These are phyloP conservation scores for Apotomis turbidana DNA, from an alignment of 2,888 invertebrate genomes.

Conservation along the genomic window DNA sequence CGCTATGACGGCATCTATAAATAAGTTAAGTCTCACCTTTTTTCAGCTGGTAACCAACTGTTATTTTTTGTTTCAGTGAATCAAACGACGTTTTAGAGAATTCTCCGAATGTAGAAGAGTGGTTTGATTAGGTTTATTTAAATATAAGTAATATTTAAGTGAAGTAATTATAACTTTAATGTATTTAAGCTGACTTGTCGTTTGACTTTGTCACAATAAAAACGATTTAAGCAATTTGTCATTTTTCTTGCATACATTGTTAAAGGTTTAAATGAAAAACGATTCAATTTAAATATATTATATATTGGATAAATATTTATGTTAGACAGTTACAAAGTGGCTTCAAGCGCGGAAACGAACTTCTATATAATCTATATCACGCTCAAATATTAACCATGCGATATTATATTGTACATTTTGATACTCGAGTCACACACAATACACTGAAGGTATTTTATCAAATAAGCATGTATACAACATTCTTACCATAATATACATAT, in stretches of 20 bases:
- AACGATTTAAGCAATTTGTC: conserved; percentile 13
- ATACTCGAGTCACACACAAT: conserved; percentile 60
- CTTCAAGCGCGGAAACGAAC: conserved; percentile 76
- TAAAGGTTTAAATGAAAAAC: conserved; percentile 44
- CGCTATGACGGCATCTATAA: not conserved
- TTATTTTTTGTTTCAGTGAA: conserved; percentile 85
- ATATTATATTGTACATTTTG: conserved; percentile 62
- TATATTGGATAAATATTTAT: conserved; percentile 81
- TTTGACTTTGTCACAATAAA: conserved; percentile 23
- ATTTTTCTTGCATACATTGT: conserved; percentile 4
- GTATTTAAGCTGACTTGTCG: conserved; percentile 4
- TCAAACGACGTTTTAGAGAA: conserved; percentile 93
- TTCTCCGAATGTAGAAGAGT: conserved; percentile 93
- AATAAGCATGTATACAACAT: conserved; percentile 65
- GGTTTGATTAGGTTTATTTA: conserved; percentile 78
- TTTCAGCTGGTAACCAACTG: conserved; percentile 4
- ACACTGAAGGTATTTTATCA: conserved; percentile 59
- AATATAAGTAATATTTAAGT: conserved; percentile 22
- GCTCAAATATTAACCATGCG: conserved; percentile 61
- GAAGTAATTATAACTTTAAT: conserved; percentile 1
- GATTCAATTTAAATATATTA: conserved; percentile 60
- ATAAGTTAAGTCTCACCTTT: not conserved
- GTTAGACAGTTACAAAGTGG: conserved; percentile 78
- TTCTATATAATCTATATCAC: conserved; percentile 68
- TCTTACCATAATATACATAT: conserved; percentile 75